Evolutionary conservation across 2,797 vertebrate genomes (phyloP), one percentile per base, ranked within the genome.

Genomic region (Rhinichthys osculus): DNA sequence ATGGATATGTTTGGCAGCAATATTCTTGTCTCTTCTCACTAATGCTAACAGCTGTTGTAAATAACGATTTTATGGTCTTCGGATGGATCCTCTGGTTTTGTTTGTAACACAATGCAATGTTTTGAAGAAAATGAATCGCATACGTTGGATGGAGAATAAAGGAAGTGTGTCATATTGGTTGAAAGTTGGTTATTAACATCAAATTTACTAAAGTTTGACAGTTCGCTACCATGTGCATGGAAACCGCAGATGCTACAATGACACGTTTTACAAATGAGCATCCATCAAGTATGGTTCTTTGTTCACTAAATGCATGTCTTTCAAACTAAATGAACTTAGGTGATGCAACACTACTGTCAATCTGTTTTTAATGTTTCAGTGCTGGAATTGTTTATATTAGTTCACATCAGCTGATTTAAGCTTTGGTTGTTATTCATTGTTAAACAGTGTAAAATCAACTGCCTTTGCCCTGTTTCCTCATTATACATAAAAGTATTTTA

Each of bases 1-100:
- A 54, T 50, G 62, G 44, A 82, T 83, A 13, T 76, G 78, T 83
- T 79, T 78, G 40, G 40, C 33, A 38, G 78, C 67, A 44, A 35
- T 71, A 82, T 86, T 86, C 70, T 85, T 89, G 87, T 87, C 80
- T 82, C 40, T 82, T 81, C 59, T 87, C 81, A 82, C 89, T 86
- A 87, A 57, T 78, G 76, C 62, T 86, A 86, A 84, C 83, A 86
- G 83, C 87, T 89, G 81, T 87, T 89, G 64, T 82, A 88, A 89
- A 90, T 89, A 27, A 27, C 27, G 73, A 85, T 84, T 69, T 78
- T 62, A 88, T 23, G 14, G 27, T 50, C 47, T 82, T 90, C 88
- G 82, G 27, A 54, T 88, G 86, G 90, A 89, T 40, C 69, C 38
- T 35, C 27, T 54, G 78, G 30, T 73, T 87, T 78, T 82, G 52